These are phyloP conservation scores for Criorhina ranunculi DNA, from an alignment of 2,888 invertebrate species.

Conservation along the genomic window DNA sequence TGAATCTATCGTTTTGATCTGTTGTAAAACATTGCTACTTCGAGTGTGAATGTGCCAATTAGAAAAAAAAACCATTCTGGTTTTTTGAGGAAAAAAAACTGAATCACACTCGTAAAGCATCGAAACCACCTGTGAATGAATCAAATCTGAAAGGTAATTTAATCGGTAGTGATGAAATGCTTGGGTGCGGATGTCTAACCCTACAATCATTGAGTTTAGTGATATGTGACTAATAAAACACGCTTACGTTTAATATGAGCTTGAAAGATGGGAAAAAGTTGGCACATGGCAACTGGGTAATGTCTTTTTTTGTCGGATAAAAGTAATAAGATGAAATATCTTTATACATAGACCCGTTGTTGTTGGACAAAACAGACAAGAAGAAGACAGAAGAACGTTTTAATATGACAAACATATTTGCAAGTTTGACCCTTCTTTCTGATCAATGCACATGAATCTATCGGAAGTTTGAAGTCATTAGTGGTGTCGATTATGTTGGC, in stretches of 20 bases:
- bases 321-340: no score
- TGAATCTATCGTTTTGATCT: slow-evolving; percentile 2
- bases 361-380: no score
- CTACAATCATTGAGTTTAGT: not conserved
- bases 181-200: not conserved
- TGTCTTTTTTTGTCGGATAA: not conserved
- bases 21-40: not conserved
- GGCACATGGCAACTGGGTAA: not conserved
- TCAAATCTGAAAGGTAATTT: not conserved
- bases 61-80: not conserved
- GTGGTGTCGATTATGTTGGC: no score
- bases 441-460: no score
- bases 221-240: slow-evolving; percentile 7
- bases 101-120: slow-evolving; percentile 4
- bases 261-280: not conserved
- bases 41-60: slow-evolving; percentile 1
- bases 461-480: no score
- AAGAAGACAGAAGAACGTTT: no score
- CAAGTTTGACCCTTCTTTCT: no score
- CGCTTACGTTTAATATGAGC: not conserved
- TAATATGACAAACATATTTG: no score
- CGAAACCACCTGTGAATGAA: not conserved
- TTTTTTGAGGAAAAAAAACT: not conserved
- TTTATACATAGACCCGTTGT: no score
- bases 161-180: slow-evolving; percentile 3